Base-by-base conservation (phyloP, 1,140 invertebrate genomes). In the Drosophila mojavensis region DNA sequence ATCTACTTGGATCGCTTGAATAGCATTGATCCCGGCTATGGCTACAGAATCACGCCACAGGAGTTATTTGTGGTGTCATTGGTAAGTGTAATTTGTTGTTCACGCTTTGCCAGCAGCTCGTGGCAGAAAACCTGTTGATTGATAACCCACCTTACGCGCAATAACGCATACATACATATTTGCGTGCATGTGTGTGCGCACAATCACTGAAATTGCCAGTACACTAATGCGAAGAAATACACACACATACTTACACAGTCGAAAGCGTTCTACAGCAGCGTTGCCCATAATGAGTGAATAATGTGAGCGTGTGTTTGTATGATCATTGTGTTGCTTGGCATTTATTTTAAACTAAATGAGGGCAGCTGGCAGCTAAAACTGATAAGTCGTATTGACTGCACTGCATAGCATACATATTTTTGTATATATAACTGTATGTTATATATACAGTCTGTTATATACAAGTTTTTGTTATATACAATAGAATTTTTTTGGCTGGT, bases 51-150 rank as follows among this genome's bases (percentile, higher is more conserved):
- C 30, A 95, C 96, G 24, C 97, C 98, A 20, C 96, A 97, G 53
- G 97, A 98, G 91, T 94, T 99, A 11, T 99, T 99, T 92, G 94
- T 99, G 53, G 96, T 98, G 60, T 98, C 98, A 63, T 93, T 98
- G 95, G 98, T 98, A 94, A 93, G 92, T 24, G 20, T 1, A 24
- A 24, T 92, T 5, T 11, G 20, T 26, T 6, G 2, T 10, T 48
- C 2, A 39, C 15, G 11, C 15, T n/a, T 47, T 24, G 39, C 39
- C 39, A 75, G 30, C n/a, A 70, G 43, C 2, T 45, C 45, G 33
- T 30, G 33, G 10, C 20, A 17, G 50, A 33, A 13, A 67, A 88
- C 83, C 73, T 88, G 84, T 88, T 88, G 78, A 86, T 77, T 80
- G 75, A 79, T 67, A 76, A 68, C 41, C 50, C 68, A 61, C 51